A percentile compares a stretch with the other conserved stretches of the same genome.
Conservation (phyloP, 2,797 vertebrate genomes). For the Salmo trutta region DNA sequence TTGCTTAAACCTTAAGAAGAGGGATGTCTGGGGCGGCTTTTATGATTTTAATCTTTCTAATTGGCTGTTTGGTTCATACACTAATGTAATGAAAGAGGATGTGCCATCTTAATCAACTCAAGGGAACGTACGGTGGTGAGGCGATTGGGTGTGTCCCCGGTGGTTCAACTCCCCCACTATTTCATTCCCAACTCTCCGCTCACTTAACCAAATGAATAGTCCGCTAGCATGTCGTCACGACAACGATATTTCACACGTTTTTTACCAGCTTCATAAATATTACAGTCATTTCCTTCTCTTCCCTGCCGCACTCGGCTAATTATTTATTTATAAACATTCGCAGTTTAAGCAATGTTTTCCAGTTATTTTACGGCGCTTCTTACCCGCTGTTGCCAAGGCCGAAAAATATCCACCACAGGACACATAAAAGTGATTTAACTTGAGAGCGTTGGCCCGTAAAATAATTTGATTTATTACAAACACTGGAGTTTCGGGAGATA, state of each 20-base stretch:
- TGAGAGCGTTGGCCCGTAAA: slow-evolving; percentile 14
- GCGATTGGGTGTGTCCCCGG: slow-evolving; percentile 28
- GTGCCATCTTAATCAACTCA: slow-evolving; percentile 49
- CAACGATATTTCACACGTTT: slow-evolving; percentile 65
- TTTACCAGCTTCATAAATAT: slow-evolving; percentile 66
- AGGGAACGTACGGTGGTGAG: slow-evolving; percentile 47
- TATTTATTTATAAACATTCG: slow-evolving; percentile 67
- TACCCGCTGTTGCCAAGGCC: slow-evolving; percentile 31
- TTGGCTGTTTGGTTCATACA: slow-evolving; percentile 59
- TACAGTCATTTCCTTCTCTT: slow-evolving; percentile 34
- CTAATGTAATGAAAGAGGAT: slow-evolving; percentile 61
- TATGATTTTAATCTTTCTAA: slow-evolving; percentile 72
- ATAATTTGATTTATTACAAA: slow-evolving; percentile 48
- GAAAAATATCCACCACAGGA: slow-evolving; percentile 26
- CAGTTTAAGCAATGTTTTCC: slow-evolving; percentile 48
- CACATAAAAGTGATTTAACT: slow-evolving; percentile 29
- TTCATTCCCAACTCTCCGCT: slow-evolving; percentile 57
- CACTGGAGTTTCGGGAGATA: slow-evolving; percentile 42
- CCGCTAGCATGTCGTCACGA: slow-evolving; percentile 46
- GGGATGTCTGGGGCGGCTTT: slow-evolving; percentile 42
- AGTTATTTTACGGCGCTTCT: slow-evolving; percentile 33
- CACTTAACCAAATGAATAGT: slow-evolving; percentile 74
- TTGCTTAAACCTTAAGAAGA: slow-evolving; percentile 50
- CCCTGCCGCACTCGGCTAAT: slow-evolving; percentile 47
- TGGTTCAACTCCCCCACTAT: slow-evolving; percentile 26